Evolutionary conservation across 2,888 invertebrate genomes (phyloP).

Genomic region (Trichogramma evanescens): DNA sequence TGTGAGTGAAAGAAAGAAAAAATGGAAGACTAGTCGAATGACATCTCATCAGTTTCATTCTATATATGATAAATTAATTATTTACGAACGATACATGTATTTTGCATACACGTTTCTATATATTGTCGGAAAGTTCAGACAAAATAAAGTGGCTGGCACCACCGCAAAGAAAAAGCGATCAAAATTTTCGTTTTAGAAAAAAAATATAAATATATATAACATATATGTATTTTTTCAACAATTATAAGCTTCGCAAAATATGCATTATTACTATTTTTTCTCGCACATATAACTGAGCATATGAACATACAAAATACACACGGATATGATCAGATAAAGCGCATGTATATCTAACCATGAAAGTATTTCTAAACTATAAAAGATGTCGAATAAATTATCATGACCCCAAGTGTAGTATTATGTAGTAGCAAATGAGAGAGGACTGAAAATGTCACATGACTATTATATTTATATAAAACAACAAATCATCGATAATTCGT

Average conservation of each 20-base stretch:
- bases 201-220: slow-evolving; percentile 7
- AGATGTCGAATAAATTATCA: slow-evolving; percentile 7
- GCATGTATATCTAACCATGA: background rate
- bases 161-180: slow-evolving; percentile 22
- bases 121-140: slow-evolving; percentile 19
- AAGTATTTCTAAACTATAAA: background rate
- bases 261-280: too few species aligned
- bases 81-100: slow-evolving; percentile 5
- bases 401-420: slow-evolving; percentile 17
- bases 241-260: too few species aligned
- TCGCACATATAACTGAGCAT: too few species aligned
- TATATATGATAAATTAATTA: slow-evolving; percentile 7
- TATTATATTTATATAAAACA: slow-evolving; percentile 11
- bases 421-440: slow-evolving; percentile 6
- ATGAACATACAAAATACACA: too few species aligned
- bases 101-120: slow-evolving; percentile 15
- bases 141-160: slow-evolving; percentile 30
- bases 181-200: slow-evolving; percentile 11
- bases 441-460: slow-evolving; percentile 16
- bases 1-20: background rate
- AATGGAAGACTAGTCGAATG: slow-evolving; percentile 16
- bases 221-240: background rate
- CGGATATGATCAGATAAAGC: too few species aligned
- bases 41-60: slow-evolving; percentile 18
- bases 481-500: slow-evolving; percentile 8